Percentiles rank a stretch among this genome's conserved stretches.
Conservation (phyloP, 1,140 invertebrate species). For the Bicyclus anynana region DNA sequence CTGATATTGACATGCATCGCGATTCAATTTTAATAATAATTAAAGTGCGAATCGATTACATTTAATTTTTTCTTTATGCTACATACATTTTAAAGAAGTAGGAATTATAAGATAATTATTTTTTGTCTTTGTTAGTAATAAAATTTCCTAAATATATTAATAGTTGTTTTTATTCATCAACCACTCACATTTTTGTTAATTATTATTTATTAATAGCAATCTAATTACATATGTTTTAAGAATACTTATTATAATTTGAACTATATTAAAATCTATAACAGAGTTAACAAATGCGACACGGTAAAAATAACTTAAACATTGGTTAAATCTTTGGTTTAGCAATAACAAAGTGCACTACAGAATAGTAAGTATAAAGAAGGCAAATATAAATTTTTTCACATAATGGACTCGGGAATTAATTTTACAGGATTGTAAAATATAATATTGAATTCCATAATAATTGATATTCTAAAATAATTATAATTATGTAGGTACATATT, state of each 20-base stretch:
- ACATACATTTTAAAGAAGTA: conserved; percentile 46
- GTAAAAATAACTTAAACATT: not conserved
- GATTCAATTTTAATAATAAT: not conserved
- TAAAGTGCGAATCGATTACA: conserved; percentile 18
- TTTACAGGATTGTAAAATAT: no score
- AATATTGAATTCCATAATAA: no score
- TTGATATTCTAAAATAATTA: no score
- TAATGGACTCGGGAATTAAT: no score
- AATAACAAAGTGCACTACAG: not conserved
- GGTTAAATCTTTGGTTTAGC: conserved; percentile 1
- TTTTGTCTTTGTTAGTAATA: conserved; percentile 70
- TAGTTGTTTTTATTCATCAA: conserved; percentile 11
- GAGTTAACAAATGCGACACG: not conserved
- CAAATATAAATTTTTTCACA: no score
- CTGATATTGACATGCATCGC: not conserved
- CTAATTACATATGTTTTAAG: not conserved
- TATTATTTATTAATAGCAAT: not conserved
- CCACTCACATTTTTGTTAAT: no score
- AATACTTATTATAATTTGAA: not conserved
- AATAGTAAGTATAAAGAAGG: no score
- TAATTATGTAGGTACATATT: no score
- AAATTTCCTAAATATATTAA: conserved; percentile 40
- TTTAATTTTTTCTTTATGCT: conserved; percentile 43
- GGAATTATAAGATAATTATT: conserved; percentile 48
- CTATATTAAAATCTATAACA: no score